Evolutionary conservation across 2,888 invertebrate species (phyloP).

Genomic region (Andrena hattorfiana): DNA sequence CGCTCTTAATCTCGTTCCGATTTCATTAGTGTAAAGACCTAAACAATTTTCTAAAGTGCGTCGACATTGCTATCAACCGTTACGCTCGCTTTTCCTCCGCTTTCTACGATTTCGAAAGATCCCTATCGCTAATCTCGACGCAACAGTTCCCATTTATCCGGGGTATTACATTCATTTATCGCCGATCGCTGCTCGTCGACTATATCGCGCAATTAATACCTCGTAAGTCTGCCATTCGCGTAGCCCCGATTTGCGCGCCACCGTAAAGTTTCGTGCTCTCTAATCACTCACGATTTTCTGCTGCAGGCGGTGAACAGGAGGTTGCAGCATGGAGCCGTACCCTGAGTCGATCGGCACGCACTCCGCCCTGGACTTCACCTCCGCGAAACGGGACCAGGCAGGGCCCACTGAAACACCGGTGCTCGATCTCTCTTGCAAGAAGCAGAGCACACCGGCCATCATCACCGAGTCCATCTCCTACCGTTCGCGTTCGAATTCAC

Average conservation of each 20-base stretch:
- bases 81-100: not conserved
- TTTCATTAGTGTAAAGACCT: not conserved
- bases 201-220: conserved; percentile 4
- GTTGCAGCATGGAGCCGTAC: conserved; percentile 34
- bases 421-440: conserved; percentile 79
- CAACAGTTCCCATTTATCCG: conserved; percentile 3
- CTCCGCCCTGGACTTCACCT: conserved; percentile 68
- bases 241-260: not conserved
- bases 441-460: conserved; percentile 4
- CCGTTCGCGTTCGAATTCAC: conserved; percentile 49
- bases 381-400: not conserved
- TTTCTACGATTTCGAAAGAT: conserved; percentile 32
- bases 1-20: not conserved
- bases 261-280: not conserved
- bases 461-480: conserved; percentile 8
- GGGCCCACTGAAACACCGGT: conserved; percentile 63
- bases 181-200: not conserved
- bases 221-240: not conserved
- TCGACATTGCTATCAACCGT: conserved; percentile 8
- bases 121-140: conserved; percentile 4
- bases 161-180: conserved; percentile 17
- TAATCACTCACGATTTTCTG: conserved; percentile 17
- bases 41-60: conserved; percentile 2
- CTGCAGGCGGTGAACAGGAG: not conserved
- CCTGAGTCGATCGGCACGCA: not conserved